Conservation (phyloP, 2,888 invertebrate species). For the Lochmaea capreae region DNA sequence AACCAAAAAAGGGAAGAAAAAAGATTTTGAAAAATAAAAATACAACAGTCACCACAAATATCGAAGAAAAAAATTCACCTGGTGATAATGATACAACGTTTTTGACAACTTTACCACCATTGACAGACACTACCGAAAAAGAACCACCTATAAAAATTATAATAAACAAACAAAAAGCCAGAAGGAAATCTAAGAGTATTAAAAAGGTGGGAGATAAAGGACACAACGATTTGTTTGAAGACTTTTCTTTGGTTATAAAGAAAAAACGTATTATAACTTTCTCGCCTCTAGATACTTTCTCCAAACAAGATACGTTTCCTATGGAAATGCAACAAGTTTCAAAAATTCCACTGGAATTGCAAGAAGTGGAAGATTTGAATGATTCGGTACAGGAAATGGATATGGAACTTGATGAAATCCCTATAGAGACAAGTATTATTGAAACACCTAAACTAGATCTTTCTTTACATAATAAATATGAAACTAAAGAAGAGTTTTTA, state of each 20-base stretch:
- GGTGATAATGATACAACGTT: not conserved
- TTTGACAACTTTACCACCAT: not conserved
- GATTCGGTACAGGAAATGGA: conserved; percentile 54
- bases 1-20: conserved; percentile 19
- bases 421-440: conserved; percentile 50
- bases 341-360: conserved; percentile 5
- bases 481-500: not conserved
- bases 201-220: conserved; percentile 50
- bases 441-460: conserved; percentile 43
- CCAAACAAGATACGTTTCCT: conserved; percentile 35
- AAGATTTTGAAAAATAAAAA: conserved; percentile 20
- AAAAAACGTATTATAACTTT: conserved; percentile 50
- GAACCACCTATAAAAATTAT: conserved; percentile 44
- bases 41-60: not conserved
- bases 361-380: conserved; percentile 40
- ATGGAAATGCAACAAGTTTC: conserved; percentile 12
- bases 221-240: conserved; percentile 51
- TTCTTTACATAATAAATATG: conserved; percentile 5
- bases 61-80: not conserved
- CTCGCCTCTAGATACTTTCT: conserved; percentile 39
- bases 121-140: conserved; percentile 10
- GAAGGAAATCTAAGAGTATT: conserved; percentile 52
- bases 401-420: conserved; percentile 56
- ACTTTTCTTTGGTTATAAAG: conserved; percentile 54
- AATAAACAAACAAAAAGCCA: conserved; percentile 48